Base-by-base conservation (phyloP, 2,797 vertebrate species). In the Taenioides sp. region DNA sequence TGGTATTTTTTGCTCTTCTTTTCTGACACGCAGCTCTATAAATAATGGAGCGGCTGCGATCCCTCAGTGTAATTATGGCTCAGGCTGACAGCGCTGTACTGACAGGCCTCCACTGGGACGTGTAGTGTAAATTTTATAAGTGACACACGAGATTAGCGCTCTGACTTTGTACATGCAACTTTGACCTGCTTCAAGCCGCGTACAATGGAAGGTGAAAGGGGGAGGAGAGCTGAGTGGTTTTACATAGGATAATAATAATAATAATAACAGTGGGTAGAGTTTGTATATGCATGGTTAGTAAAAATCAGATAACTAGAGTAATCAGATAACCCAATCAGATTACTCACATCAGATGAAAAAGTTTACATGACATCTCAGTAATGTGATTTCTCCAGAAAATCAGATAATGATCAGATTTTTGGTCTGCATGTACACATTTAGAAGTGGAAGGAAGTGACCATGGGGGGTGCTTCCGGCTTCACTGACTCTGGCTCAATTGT, bases 81-180 rank as follows among this genome's bases (percentile, higher is more conserved):
- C 92, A 91, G 89, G 84, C 88, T 94, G 94, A 94, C 93, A 93
- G 91, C 84, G 81, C 87, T 88, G 90, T 94, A 93, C 92, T 94
- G 93, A 95, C 93, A 94, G 89, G 85, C 86, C 90, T 93, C 93
- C 94, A 92, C 89, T 84, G 93, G 93, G 93, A 94, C 89, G 92
- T 93, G 92, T 91, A 92, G 92, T 94, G 93, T 95, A 94, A 93
- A 94, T 94, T 94, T 94, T 94, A 94, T 94, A 93, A 95, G 92
- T 94, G 93, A 94, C 94, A 94, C 94, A 94, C 87, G 80, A 94
- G 93, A 95, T 94, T 94, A 94, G 93, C 79, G 65, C 84, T 91
- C 77, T 80, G 91, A 91, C 92, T 91, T 89, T 92, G 79, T 91
- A 92, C 93, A 92, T 90, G 90, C 67, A 89, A 90, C 85, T 91